Evolutionary conservation across 2,888 invertebrate species (phyloP).

Genomic region (Drosophila lacicola): DNA sequence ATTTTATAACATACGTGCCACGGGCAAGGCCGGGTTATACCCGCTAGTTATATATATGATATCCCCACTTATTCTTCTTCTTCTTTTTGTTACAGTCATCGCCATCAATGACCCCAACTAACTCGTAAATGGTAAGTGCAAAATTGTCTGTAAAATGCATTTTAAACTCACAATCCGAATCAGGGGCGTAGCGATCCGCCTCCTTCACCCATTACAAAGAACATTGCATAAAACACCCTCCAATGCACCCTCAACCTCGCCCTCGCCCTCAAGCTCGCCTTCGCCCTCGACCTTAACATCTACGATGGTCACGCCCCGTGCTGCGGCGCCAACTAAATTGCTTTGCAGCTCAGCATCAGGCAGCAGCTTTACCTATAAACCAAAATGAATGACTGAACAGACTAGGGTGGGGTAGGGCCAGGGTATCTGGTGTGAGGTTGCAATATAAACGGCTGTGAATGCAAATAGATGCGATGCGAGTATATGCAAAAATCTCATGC

Average conservation of each 20-base stretch:
- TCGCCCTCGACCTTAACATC: slow-evolving; percentile 47
- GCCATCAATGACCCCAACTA: slow-evolving; percentile 64
- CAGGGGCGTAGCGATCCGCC: neutral
- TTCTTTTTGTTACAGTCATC: slow-evolving; percentile 38
- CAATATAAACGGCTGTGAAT: slow-evolving; percentile 56
- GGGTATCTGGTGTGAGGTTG: slow-evolving; percentile 5
- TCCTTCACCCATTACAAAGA: slow-evolving; percentile 8
- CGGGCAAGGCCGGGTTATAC: too few species aligned
- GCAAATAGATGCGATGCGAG: slow-evolving; percentile 59
- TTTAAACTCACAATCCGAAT: slow-evolving; percentile 52
- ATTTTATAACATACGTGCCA: too few species aligned
- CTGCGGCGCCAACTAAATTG: slow-evolving; percentile 68
- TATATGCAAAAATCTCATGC: slow-evolving; percentile 52
- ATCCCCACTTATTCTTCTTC: neutral
- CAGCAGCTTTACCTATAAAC: slow-evolving; percentile 68
- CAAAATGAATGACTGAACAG: slow-evolving; percentile 70
- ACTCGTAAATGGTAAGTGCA: slow-evolving; percentile 72
- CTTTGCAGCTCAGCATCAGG: slow-evolving; percentile 48
- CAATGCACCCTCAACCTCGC: slow-evolving; percentile 12
- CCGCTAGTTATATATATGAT: too few species aligned
- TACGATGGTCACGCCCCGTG: slow-evolving; percentile 43
- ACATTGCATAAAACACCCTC: slow-evolving; percentile 24
- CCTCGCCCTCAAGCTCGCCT: slow-evolving; percentile 24
- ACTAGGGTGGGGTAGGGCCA: neutral
- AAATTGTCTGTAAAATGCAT: slow-evolving; percentile 70